Evolutionary conservation across 2,797 vertebrate species (phyloP).

Genomic region (Tympanoctomys barrerae): DNA sequence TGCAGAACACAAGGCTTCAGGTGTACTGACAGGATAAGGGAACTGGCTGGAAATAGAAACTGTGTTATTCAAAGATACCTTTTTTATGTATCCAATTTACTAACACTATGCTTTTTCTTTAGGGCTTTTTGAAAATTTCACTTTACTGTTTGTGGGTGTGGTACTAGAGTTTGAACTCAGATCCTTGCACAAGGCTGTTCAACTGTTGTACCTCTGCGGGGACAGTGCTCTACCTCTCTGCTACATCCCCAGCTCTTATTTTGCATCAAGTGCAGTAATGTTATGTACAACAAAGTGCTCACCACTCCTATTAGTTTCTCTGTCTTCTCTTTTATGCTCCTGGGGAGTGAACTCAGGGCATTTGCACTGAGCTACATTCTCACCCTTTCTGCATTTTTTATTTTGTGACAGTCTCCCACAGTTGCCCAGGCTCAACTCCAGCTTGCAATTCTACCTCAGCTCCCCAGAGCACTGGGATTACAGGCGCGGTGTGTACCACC

Average conservation of each 20-base stretch:
- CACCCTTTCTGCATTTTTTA: not conserved
- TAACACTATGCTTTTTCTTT: conserved; percentile 47
- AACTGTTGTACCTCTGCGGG: not conserved
- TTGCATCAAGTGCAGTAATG: not conserved
- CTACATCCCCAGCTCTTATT: not conserved
- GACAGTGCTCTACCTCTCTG: not conserved
- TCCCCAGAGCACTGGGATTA: not conserved
- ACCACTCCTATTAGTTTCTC: not conserved
- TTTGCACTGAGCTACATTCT: not conserved
- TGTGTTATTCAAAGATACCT: not conserved
- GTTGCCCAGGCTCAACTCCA: not conserved
- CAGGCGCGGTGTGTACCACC: not conserved
- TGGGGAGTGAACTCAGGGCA: not conserved
- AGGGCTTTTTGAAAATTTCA: not conserved
- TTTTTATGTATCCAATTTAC: not conserved
- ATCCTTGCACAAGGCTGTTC: not conserved
- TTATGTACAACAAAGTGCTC: not conserved
- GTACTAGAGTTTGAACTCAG: not conserved
- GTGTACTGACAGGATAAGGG: not conserved
- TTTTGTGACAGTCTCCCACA: not conserved
- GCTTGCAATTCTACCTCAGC: not conserved
- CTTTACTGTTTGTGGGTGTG: not conserved
- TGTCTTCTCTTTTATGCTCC: not conserved
- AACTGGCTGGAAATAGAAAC: not conserved
- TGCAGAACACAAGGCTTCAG: not conserved